Evolutionary conservation across 2,113 vertebrate species (phyloP).

Genomic region (Monarcha castaneiventris): DNA sequence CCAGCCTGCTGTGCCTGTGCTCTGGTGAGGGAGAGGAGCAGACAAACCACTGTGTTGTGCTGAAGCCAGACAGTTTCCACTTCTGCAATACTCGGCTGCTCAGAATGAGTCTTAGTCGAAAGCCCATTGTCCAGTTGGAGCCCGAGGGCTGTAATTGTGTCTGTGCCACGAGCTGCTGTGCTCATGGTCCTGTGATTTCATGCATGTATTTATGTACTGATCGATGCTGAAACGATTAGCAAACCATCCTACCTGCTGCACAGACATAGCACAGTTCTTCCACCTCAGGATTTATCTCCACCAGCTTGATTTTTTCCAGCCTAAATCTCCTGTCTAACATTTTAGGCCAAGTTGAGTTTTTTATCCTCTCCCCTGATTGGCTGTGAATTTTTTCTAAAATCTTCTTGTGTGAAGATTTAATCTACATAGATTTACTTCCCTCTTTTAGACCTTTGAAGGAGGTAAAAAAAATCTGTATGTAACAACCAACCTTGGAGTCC

Average conservation of each 20-base stretch:
- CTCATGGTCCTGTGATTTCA: not conserved
- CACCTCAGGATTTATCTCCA: not conserved
- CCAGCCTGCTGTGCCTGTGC: not conserved
- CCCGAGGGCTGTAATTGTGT: rapidly evolving
- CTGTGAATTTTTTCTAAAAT: not conserved
- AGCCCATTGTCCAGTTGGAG: not conserved
- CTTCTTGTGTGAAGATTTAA: not conserved
- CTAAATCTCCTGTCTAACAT: not conserved
- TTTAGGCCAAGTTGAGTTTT: not conserved
- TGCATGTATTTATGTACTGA: not conserved
- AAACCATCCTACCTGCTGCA: not conserved
- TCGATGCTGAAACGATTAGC: not conserved
- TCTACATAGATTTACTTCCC: not conserved
- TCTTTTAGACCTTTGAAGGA: not conserved
- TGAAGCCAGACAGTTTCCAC: not conserved
- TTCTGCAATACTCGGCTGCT: not conserved
- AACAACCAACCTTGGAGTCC: not conserved
- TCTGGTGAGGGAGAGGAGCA: not conserved
- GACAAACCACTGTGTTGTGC: not conserved
- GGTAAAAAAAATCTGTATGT: not conserved
- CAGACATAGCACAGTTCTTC: not conserved
- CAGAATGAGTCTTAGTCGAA: not conserved
- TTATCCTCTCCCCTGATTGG: not conserved
- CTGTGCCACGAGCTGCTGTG: not conserved
- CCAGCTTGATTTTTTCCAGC: not conserved